Base-by-base conservation (phyloP, 2,888 invertebrate genomes). In the Cecidostiba fungosa region DNA sequence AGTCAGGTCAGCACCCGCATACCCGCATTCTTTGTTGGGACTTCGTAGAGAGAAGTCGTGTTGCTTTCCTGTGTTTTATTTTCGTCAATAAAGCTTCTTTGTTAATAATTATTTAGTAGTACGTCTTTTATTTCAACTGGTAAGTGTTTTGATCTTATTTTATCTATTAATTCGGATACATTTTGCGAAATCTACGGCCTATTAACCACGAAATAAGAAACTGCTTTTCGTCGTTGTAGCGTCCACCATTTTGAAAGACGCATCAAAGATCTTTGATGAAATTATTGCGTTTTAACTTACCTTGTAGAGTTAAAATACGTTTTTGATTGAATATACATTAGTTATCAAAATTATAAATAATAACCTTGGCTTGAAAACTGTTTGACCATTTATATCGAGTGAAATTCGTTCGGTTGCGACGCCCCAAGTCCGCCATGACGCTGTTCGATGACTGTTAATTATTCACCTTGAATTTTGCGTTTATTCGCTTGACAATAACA, bases 21-120 rank as follows among this genome's bases (percentile, higher is more conserved):
- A 8, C 36, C 4, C 2, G 23, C 77, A 86, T 77, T 86, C 86
- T 78, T 83, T 80, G 80, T 86, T 86, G 86, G 79, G 62, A 59
- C 32, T 78, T 62, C 47, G 62, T 77, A 43, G 23, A 59, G 54
- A 59, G 29, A 80, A 72, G 77, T 86, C 39, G 72, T 39, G 39
- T 77, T 81, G 72, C 80, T 83, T 86, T 83, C 29, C 80, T 82
- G 29, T n/a, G 32, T 69, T 80, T 59, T 83, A 47, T 29, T 76
- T 69, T n/a, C 36, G n/a, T 36, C 36, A 14, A 54, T n/a, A 83
- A 72, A 70, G 39, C 12, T 32, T 72, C 32, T 54, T 54, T 5
- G 39, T 39, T 73, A 69, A 47, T 39, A 62, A 8, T 78, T 77
- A 10, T 50, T 54, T 36, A 81, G 8, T 74, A 66, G n/a, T 77